Base-by-base conservation (phyloP, 2,888 invertebrate species). In the Idaea dimidiata region DNA sequence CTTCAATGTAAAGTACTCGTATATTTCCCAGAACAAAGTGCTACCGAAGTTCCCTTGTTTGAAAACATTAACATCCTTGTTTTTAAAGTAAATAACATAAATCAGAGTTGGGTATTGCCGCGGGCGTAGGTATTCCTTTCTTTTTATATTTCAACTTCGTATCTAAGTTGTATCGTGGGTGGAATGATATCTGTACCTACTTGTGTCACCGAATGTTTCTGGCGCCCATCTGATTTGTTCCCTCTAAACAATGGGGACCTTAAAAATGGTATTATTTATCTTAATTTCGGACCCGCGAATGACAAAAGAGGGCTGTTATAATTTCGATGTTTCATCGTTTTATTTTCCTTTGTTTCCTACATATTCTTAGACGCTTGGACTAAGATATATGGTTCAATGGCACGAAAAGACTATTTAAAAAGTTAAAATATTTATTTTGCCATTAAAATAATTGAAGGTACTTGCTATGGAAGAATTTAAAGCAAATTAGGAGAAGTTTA, bases 71-170 rank as follows among this genome's bases (percentile, higher is more conserved):
- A 59, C 63, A 56, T 56, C 18, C 53, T 60, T 32, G 24, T 62
- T 65, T 63, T 60, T 54, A 16, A 62, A 60, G 62, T 16, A 62
- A 62, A 53, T 53, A 33, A 17, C 43, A 62, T 68, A 68, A 68
- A 66, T 67, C 65, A 67, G 54, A 55, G 59, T 56, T 57, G 58
- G 54, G 61, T 61, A 66, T 58, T 61, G 66, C 58, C 56, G 33
- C 17, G 54, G 61, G 60, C 63, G 58, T 64, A n/a, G n/a, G n/a
- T n/a, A 61, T 64, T 67, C 58, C 65, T 57, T 63, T 60, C 57
- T 62, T 60, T 65, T 63, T 64, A 43, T 57, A 62, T 56, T 54
- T 55, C 43, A 17, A 58, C 61, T 63, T 59, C 32, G 16, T 16
- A 53, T 55, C 31, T 60, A 24, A 62, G 62, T 66, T 63, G 61